Percentiles rank a stretch among this genome's conserved stretches.
phyloP scores from a whole-genome alignment of 1,140 invertebrate species.

The Hetaerina americana region DNA sequence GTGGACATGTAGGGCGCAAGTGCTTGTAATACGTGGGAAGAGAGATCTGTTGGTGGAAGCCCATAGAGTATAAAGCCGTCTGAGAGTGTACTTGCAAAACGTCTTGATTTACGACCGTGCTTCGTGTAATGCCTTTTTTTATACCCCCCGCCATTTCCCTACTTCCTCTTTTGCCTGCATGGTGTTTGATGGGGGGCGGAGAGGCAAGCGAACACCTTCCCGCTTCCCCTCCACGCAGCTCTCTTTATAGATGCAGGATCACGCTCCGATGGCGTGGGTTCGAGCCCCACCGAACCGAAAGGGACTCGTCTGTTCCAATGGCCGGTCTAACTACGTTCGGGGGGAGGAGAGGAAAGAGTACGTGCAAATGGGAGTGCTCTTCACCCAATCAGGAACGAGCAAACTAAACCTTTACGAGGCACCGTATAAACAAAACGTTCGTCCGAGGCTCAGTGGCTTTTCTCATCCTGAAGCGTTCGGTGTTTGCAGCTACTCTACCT shows the following conservation, averaged over 20 bases:
- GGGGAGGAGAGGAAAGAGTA: too few species aligned
- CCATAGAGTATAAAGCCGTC: neutral
- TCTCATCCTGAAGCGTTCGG: neutral
- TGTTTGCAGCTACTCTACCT: neutral
- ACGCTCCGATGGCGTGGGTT: neutral
- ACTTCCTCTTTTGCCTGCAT: too few species aligned
- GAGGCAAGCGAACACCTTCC: neutral
- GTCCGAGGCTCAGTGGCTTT: neutral
- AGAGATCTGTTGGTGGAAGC: neutral
- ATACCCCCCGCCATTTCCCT: neutral
- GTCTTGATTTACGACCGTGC: neutral
- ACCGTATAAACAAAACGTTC: neutral
- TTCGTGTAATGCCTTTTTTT: neutral
- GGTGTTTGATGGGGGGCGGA: neutral
- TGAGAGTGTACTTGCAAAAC: neutral
- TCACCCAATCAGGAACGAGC: neutral
- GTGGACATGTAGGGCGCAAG: neutral
- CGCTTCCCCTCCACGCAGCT: neutral
- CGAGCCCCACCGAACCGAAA: neutral
- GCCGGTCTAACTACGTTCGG: neutral
- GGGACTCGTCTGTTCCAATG: neutral
- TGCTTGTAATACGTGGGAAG: neutral
- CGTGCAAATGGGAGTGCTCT: neutral
- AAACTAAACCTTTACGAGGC: neutral
- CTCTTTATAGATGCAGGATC: neutral